phyloP scores from a whole-genome alignment of 2,113 vertebrate genomes.

The Rhea pennata region DNA sequence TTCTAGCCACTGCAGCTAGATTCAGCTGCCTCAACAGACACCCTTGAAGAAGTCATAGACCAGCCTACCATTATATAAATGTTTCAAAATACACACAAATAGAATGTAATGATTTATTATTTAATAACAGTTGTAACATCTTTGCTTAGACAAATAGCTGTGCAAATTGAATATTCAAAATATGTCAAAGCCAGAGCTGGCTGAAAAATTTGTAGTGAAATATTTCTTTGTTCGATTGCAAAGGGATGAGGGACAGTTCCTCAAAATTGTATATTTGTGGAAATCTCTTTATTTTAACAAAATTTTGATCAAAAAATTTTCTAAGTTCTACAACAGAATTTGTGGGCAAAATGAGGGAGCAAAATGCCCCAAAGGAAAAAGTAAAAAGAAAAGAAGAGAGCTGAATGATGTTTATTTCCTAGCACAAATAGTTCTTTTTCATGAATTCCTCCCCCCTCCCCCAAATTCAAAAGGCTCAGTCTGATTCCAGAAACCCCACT shows the following conservation, averaged over 20 bases:
- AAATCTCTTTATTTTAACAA: not conserved
- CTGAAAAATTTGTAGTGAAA: not conserved
- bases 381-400: not conserved
- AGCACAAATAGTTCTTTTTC: not conserved
- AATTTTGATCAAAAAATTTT: not conserved
- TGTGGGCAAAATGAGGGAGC: not conserved
- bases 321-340: not conserved
- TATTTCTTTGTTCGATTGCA: not conserved
- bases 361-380: not conserved
- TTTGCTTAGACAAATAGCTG: constrained; percentile 9
- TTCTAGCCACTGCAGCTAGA: not conserved
- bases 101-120: constrained; percentile 17
- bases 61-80: not conserved
- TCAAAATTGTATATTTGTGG: not conserved
- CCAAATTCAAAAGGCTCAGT: not conserved
- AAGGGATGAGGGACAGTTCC: not conserved
- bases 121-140: constrained; percentile 10
- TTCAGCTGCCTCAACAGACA: not conserved
- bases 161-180: constrained; percentile 20
- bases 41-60: not conserved
- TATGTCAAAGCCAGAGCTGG: not conserved
- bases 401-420: not conserved
- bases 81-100: not conserved
- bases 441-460: not conserved
- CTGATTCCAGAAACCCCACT: not conserved